Evolutionary conservation across 2,113 vertebrate species (phyloP).

Genomic region (Syngnathus floridae): DNA sequence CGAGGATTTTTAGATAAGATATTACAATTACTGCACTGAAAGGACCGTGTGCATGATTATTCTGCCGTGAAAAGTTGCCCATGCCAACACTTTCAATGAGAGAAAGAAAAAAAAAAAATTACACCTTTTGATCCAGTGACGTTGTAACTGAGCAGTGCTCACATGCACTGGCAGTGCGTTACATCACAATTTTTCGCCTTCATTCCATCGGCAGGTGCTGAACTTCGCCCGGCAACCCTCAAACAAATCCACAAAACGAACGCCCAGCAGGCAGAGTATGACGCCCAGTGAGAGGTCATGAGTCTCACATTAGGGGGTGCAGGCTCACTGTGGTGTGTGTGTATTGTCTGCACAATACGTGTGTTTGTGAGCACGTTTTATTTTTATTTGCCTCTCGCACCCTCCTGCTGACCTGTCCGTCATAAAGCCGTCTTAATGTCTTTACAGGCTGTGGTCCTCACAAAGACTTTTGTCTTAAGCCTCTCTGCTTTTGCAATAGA

Average conservation of each 20-base stretch:
- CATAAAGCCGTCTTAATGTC: constrained; percentile 59
- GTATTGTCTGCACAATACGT: constrained; percentile 8
- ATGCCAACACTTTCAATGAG: background rate
- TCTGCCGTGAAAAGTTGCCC: too few species aligned
- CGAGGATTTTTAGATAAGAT: too few species aligned
- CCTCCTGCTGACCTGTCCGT: constrained; percentile 53
- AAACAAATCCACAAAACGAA: constrained; percentile 21
- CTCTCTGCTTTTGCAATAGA: constrained; percentile 22
- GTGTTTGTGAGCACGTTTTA: background rate
- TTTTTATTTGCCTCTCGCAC: constrained; percentile 15
- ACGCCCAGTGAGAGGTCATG: constrained; percentile 33
- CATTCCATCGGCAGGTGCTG: constrained; percentile 42
- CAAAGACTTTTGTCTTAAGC: constrained; percentile 51
- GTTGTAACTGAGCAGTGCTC: background rate
- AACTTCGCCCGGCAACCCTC: constrained; percentile 38
- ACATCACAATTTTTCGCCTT: constrained; percentile 9
- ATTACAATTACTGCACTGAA: too few species aligned
- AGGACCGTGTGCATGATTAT: too few species aligned
- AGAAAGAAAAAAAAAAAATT: background rate
- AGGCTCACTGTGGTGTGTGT: constrained; percentile 1
- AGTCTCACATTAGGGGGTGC: constrained; percentile 37
- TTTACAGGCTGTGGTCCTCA: constrained; percentile 47
- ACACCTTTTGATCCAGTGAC: background rate
- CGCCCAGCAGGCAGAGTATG: constrained; percentile 6
- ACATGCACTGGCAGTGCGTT: background rate